phyloP scores from a whole-genome alignment of 2,888 invertebrate genomes.

The Chalcis sispes region DNA sequence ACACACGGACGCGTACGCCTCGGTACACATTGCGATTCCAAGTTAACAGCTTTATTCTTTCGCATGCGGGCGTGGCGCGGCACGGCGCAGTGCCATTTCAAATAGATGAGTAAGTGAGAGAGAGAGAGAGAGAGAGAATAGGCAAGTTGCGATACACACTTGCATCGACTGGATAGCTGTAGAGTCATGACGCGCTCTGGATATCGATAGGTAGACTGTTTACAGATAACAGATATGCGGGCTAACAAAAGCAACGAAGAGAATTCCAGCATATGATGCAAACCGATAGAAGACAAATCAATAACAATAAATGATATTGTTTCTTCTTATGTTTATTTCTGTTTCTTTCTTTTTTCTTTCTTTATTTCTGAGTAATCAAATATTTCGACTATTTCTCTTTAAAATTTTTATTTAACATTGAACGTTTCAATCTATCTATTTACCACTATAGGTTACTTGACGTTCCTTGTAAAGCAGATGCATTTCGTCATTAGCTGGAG shows the following conservation, averaged over 20 bases:
- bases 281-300: slow-evolving; percentile 5
- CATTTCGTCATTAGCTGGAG: too few relatives aligned
- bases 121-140: too few relatives aligned
- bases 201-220: too few relatives aligned
- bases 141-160: too few relatives aligned
- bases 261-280: not conserved
- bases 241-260: slow-evolving; percentile 19
- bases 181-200: too few relatives aligned
- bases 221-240: slow-evolving; percentile 10
- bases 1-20: not conserved
- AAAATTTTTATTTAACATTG: too few relatives aligned
- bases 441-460: too few relatives aligned
- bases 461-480: too few relatives aligned
- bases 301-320: slow-evolving; percentile 26
- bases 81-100: slow-evolving; percentile 60
- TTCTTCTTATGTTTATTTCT: not conserved
- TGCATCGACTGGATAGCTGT: too few relatives aligned
- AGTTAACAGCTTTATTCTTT: slow-evolving; percentile 71
- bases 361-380: not conserved
- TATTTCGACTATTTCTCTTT: too few relatives aligned
- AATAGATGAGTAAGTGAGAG: slow-evolving; percentile 55
- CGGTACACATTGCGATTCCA: slow-evolving; percentile 65
- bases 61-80: slow-evolving; percentile 63
- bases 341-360: not conserved
- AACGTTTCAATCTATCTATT: too few relatives aligned